phyloP scores from a whole-genome alignment of 2,113 vertebrate genomes.

The Conger conger region DNA sequence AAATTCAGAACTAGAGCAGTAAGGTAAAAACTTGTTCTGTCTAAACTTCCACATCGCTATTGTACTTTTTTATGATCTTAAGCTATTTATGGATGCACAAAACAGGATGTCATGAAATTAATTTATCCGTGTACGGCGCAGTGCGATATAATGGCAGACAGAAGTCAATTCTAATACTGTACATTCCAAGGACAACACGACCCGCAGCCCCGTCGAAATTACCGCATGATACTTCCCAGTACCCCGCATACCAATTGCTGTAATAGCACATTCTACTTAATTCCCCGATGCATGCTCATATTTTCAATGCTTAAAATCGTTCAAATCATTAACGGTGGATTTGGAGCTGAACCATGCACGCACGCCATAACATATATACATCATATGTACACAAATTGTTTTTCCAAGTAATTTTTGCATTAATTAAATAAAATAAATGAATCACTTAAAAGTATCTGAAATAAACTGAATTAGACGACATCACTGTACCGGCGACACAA shows the following conservation, averaged over 20 bases:
- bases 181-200: constrained; percentile 14
- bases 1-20: not conserved
- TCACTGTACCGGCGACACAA: not conserved
- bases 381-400: no score
- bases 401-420: not conserved
- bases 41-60: not conserved
- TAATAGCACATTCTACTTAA: not conserved
- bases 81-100: not conserved
- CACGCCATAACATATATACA: no score
- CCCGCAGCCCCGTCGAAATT: not conserved
- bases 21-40: not conserved
- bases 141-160: not conserved
- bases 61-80: not conserved
- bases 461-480: not conserved
- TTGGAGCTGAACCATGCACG: not conserved
- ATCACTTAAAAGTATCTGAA: not conserved
- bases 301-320: not conserved
- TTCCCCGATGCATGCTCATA: not conserved
- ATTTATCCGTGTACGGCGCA: not conserved
- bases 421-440: not conserved
- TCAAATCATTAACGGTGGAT: not conserved
- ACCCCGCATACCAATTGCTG: constrained; percentile 6
- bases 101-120: not conserved
- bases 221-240: constrained; percentile 10
- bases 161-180: not conserved